Evolutionary conservation across 2,797 vertebrate species (phyloP), one percentile per base, ranked within the genome.

Genomic region (Sitta carolinensis): DNA sequence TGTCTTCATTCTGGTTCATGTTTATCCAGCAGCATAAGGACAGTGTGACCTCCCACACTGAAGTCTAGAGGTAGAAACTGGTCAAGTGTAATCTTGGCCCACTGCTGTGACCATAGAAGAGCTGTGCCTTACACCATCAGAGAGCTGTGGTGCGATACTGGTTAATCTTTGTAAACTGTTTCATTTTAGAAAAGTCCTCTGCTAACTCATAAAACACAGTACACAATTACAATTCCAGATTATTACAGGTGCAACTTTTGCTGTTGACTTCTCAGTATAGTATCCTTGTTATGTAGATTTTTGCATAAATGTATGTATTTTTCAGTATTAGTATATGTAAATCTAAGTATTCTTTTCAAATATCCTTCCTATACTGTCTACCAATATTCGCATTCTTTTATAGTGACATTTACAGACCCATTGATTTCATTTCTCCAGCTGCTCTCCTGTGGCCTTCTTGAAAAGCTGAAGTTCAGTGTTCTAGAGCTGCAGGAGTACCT

Each of bases 401-500:
- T 84, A 82, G 48, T 76, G 32, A 63, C 27, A 54, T 74, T 96
- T 88, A 86, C 38, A 75, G 22, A 38, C 25, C 29, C 89, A 95
- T 86, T 87, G 25, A 94, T 95, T 95, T 96, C 9, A 70, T 96
- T 62, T 95, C 93, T 98, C 55, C 94, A 99, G 99, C 98, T 99
- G 76, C 98, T 99, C 80, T 99, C 99, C 68, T 99, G 99, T 87
- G 99, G 99, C 79, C 99, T 99, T 89, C 98, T 99, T 90, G 99
- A 99, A 90, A 99, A 99, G 97, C 98, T 99, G 97, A 99, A 99
- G 97, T 99, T 99, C 97, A 99, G 99, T 93, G 99, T 99, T 9
- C 96, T 99, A 93, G 99, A 99, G 96, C 98, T 99, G 54, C 99
- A 99, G 96, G 99, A 99, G 97, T 99, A 99, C 94, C 94, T 99